phyloP scores from a whole-genome alignment of 2,113 vertebrate genomes.

The Epinephelus lanceolatus region DNA sequence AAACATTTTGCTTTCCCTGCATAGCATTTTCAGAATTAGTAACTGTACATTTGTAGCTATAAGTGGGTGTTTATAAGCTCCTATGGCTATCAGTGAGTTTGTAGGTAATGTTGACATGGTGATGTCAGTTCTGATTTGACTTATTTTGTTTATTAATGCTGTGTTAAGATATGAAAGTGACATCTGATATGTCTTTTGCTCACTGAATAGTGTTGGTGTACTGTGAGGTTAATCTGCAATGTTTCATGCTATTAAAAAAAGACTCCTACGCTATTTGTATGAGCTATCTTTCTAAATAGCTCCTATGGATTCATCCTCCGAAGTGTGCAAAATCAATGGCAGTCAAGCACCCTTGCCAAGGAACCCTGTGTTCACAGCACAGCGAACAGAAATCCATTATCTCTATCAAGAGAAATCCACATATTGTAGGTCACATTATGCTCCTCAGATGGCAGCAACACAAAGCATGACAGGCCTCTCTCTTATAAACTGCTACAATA shows the following conservation, averaged over 20 bases:
- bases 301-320: not conserved
- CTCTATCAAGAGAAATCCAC: not conserved
- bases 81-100: not conserved
- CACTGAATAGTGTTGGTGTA: not conserved
- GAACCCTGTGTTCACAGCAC: not conserved
- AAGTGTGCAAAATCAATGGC: not conserved
- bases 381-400: not conserved
- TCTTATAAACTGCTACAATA: not conserved
- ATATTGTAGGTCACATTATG: conserved; percentile 10
- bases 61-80: not conserved
- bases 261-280: not conserved
- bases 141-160: not conserved
- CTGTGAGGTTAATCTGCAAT: not conserved
- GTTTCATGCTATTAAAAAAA: not conserved
- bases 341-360: not conserved
- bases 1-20: not conserved
- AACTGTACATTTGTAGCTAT: not conserved
- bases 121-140: not conserved
- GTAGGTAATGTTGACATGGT: not conserved
- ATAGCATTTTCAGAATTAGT: not conserved
- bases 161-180: not conserved
- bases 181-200: not conserved
- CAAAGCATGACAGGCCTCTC: conserved; percentile 9
- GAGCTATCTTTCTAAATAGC: not conserved
- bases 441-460: not conserved